phyloP scores from a whole-genome alignment of 2,888 invertebrate species.

The Dendrolimus houi region DNA sequence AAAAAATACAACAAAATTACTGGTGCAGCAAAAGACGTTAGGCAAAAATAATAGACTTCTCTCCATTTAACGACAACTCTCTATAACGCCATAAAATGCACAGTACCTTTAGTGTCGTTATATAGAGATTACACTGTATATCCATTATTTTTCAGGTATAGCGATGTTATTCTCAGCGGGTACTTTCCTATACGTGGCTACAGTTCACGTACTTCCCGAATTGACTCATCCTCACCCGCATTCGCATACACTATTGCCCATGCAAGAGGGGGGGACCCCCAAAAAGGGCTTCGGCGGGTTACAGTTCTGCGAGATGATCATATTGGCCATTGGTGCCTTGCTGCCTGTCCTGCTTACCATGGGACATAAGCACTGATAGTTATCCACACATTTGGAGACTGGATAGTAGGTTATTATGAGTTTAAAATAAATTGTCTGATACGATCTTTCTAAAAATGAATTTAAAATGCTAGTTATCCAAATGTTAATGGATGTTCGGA shows the following conservation, averaged over 20 bases:
- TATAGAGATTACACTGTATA: background rate
- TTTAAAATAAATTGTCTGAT: no score
- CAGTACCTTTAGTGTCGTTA: background rate
- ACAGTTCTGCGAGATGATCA: slow-evolving; percentile 85
- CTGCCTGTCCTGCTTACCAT: slow-evolving; percentile 93
- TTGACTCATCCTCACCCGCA: slow-evolving; percentile 77
- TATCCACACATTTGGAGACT: background rate
- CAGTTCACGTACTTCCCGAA: slow-evolving; percentile 98
- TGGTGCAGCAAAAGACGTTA: no score
- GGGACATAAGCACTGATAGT: slow-evolving; percentile 88
- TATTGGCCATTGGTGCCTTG: slow-evolving; percentile 90
- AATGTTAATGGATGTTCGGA: no score
- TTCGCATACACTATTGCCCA: slow-evolving; percentile 53
- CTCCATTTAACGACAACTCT: no score
- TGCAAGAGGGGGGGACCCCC: slow-evolving; percentile 39
- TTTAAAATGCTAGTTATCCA: no score
- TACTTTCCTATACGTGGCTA: slow-evolving; percentile 98
- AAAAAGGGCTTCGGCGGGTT: slow-evolving; percentile 74
- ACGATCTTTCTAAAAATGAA: no score
- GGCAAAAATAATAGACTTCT: no score
- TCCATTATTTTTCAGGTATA: slow-evolving; percentile 73
- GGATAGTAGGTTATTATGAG: background rate
- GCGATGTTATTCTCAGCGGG: slow-evolving; percentile 99
- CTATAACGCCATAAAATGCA: no score
- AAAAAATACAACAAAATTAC: no score